Conservation (phyloP, 2,888 invertebrate genomes). For the Piscicola geometra region DNA sequence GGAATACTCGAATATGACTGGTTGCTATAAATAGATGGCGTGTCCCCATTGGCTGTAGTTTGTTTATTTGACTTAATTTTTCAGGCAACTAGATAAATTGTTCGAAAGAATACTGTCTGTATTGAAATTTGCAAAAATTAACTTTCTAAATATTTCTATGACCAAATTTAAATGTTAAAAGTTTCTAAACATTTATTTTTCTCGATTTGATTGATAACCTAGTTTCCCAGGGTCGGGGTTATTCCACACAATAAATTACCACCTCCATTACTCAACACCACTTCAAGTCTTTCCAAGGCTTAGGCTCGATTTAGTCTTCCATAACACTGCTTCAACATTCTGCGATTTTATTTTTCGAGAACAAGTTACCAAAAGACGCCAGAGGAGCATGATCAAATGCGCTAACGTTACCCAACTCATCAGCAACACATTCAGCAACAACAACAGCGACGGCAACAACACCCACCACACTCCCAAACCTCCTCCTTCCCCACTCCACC, state of each 20-base stretch:
- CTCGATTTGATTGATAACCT: background rate
- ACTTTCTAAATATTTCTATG: too few relatives aligned
- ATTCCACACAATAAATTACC: too few relatives aligned
- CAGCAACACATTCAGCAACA: background rate
- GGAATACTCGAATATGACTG: background rate
- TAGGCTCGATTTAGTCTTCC: too few relatives aligned
- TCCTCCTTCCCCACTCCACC: background rate
- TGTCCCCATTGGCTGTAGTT: background rate
- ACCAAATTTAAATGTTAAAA: too few relatives aligned
- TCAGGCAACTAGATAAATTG: background rate
- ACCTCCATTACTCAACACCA: too few relatives aligned
- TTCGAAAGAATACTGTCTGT: too few relatives aligned
- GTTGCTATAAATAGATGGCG: background rate
- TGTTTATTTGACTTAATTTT: constrained; percentile 12
- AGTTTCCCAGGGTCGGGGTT: background rate
- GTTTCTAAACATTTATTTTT: too few relatives aligned
- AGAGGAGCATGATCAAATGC: background rate
- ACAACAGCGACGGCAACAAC: background rate
- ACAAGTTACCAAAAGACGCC: too few relatives aligned
- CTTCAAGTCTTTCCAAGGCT: too few relatives aligned
- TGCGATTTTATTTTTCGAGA: too few relatives aligned
- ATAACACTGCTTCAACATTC: too few relatives aligned
- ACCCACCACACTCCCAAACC: background rate
- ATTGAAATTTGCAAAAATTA: too few relatives aligned
- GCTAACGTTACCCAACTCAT: background rate